Percentiles rank a stretch among this genome's conserved stretches.
Conservation (phyloP, 2,797 vertebrate genomes). For the Microctenopoma lineatum region DNA sequence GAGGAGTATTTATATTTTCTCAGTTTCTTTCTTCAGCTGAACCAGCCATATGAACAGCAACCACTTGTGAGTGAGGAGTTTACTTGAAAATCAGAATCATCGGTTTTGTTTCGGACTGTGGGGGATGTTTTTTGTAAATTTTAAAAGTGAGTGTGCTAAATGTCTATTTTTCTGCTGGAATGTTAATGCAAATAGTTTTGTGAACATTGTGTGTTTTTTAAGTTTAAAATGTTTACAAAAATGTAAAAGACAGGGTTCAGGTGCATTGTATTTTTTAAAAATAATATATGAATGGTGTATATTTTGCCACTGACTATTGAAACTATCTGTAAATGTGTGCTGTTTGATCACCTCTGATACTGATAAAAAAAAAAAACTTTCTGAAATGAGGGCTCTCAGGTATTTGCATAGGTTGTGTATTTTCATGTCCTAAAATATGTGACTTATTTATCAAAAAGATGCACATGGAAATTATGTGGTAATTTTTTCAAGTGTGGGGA, state of each 20-base stretch:
- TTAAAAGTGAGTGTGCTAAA: slow-evolving; percentile 63
- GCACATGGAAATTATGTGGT: slow-evolving; percentile 45
- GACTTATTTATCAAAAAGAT: slow-evolving; percentile 67
- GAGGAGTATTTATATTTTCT: not conserved
- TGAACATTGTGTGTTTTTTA: slow-evolving; percentile 62
- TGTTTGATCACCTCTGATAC: slow-evolving; percentile 64
- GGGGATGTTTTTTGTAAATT: slow-evolving; percentile 69
- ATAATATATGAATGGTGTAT: slow-evolving; percentile 76
- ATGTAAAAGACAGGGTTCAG: slow-evolving; percentile 72
- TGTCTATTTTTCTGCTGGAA: slow-evolving; percentile 80
- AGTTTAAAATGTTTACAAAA: slow-evolving; percentile 77
- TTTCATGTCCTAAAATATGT: slow-evolving; percentile 67
- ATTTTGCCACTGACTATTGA: slow-evolving; percentile 80
- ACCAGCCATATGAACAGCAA: slow-evolving; percentile 69
- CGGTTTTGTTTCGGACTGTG: slow-evolving; percentile 52
- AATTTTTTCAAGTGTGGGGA: slow-evolving; percentile 58
- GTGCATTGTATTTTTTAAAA: slow-evolving; percentile 80
- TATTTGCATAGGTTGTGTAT: slow-evolving; percentile 75
- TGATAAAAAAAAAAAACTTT: slow-evolving; percentile 41
- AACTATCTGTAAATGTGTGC: slow-evolving; percentile 63
- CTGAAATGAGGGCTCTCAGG: slow-evolving; percentile 79
- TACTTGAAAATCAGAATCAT: slow-evolving; percentile 73
- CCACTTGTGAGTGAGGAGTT: slow-evolving; percentile 40
- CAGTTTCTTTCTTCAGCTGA: slow-evolving; percentile 37
- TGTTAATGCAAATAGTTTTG: slow-evolving; percentile 72